A percentile compares a stretch with the other conserved stretches of the same genome.
Evolutionary conservation across 2,888 invertebrate genomes (phyloP).

Genomic region (Zygogramma bicolorata): DNA sequence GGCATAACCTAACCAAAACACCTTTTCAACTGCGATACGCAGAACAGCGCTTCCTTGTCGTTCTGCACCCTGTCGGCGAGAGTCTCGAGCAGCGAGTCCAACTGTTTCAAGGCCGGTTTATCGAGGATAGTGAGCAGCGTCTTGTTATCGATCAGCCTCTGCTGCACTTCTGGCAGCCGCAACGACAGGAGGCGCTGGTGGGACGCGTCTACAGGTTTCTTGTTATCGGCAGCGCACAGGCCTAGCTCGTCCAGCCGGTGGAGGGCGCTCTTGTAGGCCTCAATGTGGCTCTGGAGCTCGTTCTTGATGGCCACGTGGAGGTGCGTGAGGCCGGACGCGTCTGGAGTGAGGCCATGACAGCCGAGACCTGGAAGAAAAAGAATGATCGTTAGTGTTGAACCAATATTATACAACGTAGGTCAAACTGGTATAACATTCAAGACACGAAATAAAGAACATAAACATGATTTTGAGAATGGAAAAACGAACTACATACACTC

Average conservation of each 20-base stretch:
- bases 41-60: constrained; percentile 88
- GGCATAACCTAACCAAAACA: constrained; percentile 31
- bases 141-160: constrained; percentile 92
- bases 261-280: constrained; percentile 87
- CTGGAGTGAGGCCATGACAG: constrained; percentile 86
- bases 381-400: not conserved
- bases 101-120: constrained; percentile 83
- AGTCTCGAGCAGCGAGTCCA: constrained; percentile 76
- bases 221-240: constrained; percentile 68
- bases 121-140: constrained; percentile 87
- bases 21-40: constrained; percentile 76
- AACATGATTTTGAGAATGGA: too few species aligned
- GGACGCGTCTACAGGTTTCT: constrained; percentile 82
- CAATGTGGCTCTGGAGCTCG: constrained; percentile 86
- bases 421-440: too few species aligned
- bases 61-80: constrained; percentile 87
- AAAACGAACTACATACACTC: too few species aligned
- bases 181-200: constrained; percentile 90
- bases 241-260: constrained; percentile 85
- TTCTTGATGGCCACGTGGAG: constrained; percentile 86
- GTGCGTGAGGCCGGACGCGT: constrained; percentile 76
- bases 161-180: constrained; percentile 87
- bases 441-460: too few species aligned
- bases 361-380: constrained; percentile 73
- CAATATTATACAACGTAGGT: too few species aligned